Conservation (phyloP, 2,797 vertebrate species). For the Pipistrellus pygmaeus region DNA sequence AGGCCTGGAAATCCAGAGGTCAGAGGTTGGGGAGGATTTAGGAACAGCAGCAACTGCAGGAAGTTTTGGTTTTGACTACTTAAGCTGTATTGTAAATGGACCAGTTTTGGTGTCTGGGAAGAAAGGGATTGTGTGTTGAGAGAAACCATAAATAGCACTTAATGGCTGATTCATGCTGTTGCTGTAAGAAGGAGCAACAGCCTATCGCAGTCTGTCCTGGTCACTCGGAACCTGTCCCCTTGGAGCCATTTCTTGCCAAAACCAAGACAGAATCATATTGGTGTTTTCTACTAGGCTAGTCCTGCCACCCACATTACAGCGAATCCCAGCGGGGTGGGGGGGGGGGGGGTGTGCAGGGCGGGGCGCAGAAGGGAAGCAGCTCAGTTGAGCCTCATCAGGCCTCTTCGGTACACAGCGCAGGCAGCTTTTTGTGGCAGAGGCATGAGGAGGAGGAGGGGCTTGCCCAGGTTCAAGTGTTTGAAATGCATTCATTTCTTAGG, state of each 20-base stretch:
- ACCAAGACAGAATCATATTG: not conserved
- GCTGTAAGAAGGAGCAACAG: constrained; percentile 1
- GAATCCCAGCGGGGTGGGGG: fast-evolving
- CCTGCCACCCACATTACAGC: not conserved
- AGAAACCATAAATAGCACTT: constrained; percentile 14
- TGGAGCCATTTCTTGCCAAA: not conserved
- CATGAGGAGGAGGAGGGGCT: not conserved
- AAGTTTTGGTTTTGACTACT: constrained; percentile 85
- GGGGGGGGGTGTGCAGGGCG: too few relatives aligned
- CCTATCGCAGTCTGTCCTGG: not conserved
- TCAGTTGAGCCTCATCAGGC: fast-evolving
- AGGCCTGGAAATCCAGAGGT: not conserved
- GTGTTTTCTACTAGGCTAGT: not conserved
- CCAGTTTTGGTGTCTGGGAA: constrained; percentile 71
- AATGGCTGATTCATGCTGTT: constrained; percentile 47
- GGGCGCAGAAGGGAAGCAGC: too few relatives aligned
- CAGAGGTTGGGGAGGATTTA: constrained; percentile 78
- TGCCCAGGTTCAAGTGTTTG: not conserved
- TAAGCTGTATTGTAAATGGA: constrained; percentile 83
- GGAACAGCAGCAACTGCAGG: constrained; percentile 69
- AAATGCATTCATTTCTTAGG: not conserved
- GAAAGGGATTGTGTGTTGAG: constrained; percentile 70
- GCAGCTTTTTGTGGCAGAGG: not conserved
- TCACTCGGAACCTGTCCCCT: not conserved
- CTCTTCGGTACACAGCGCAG: fast-evolving